Conservation (phyloP, 2,888 invertebrate species). For the Leptinotarsa tumamoca region DNA sequence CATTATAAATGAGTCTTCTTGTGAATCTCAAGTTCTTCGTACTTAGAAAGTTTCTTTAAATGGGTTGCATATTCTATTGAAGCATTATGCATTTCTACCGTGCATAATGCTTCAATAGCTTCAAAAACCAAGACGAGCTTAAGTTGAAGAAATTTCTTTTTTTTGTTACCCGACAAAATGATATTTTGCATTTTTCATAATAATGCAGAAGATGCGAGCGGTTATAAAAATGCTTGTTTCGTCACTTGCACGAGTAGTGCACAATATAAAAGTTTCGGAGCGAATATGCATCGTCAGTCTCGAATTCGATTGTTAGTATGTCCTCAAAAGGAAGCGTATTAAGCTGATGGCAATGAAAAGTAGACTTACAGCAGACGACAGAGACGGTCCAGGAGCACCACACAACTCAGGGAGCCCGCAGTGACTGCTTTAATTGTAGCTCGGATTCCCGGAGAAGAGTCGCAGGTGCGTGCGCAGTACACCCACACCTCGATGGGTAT, state of each 20-base stretch:
- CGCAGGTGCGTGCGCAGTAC: slow-evolving; percentile 51
- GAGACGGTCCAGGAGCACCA: slow-evolving; percentile 67
- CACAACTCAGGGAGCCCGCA: slow-evolving; percentile 67
- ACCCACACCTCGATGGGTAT: slow-evolving; percentile 42
- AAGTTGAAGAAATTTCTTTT: too few relatives aligned
- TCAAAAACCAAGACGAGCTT: too few relatives aligned
- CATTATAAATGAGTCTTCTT: too few relatives aligned
- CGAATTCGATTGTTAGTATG: background rate
- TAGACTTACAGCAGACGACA: slow-evolving; percentile 62
- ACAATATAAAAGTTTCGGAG: background rate
- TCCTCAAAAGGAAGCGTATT: background rate
- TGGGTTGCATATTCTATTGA: too few relatives aligned
- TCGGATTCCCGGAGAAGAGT: slow-evolving; percentile 44
- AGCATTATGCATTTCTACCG: too few relatives aligned
- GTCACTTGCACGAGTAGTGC: background rate
- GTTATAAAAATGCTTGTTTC: background rate
- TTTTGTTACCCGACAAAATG: too few relatives aligned
- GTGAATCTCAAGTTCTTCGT: too few relatives aligned
- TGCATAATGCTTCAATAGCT: too few relatives aligned
- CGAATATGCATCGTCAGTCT: background rate
- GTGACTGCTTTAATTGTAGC: slow-evolving; percentile 61
- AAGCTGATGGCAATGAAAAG: background rate
- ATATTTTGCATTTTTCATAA: too few relatives aligned
- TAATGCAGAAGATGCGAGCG: too few relatives aligned
- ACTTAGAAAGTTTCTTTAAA: too few relatives aligned